A percentile compares a stretch with the other conserved stretches of the same genome.
phyloP scores from a whole-genome alignment of 2,797 vertebrate genomes.

The Acrocephalus scirpaceus region DNA sequence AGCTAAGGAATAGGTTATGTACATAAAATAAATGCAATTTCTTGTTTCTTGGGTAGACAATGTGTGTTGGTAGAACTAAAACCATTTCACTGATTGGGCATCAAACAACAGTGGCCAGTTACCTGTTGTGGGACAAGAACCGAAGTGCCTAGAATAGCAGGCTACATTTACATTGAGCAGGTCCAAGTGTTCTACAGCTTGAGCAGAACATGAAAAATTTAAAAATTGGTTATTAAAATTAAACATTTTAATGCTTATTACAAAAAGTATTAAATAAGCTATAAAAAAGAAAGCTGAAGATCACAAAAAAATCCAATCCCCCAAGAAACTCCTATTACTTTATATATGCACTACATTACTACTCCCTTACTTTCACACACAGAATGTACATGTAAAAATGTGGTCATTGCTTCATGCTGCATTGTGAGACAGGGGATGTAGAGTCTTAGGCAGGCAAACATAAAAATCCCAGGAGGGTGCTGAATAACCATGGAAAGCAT shows the following conservation, averaged over 20 bases:
- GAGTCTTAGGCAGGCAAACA: constrained; percentile 12
- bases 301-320: neutral
- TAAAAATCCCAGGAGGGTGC: constrained; percentile 1
- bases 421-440: neutral
- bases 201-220: neutral
- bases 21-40: neutral
- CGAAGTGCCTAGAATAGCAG: neutral
- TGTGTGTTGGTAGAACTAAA: neutral
- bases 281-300: neutral
- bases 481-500: neutral
- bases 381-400: neutral
- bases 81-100: neutral
- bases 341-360: neutral
- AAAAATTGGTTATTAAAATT: neutral
- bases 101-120: neutral
- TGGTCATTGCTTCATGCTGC: neutral
- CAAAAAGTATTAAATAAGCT: neutral
- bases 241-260: constrained; percentile 15
- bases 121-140: neutral
- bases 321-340: neutral
- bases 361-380: neutral
- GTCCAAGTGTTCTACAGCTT: neutral
- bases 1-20: neutral
- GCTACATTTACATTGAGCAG: neutral
- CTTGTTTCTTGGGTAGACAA: neutral